A percentile compares a stretch with the other conserved stretches of the same genome.
Evolutionary conservation across 2,888 invertebrate species (phyloP).

Genomic region (Scelioninae gen. 2): DNA sequence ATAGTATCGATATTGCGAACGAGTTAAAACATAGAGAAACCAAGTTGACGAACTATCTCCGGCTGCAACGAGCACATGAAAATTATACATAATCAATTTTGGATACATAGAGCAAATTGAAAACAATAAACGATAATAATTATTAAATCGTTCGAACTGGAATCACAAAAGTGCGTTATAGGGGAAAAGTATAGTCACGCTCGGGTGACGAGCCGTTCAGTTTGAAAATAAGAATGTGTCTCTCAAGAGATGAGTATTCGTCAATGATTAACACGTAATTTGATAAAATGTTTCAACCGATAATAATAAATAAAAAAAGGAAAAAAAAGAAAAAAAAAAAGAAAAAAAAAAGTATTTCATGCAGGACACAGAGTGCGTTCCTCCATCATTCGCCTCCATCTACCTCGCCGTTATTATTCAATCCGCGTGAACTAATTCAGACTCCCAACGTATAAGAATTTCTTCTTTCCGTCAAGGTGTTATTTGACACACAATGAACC

Average conservation of each 20-base stretch:
- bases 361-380: constrained; percentile 71
- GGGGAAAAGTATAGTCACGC: constrained; percentile 44
- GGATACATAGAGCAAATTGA: constrained; percentile 44
- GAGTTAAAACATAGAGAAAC: constrained; percentile 51
- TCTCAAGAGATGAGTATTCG: constrained; percentile 59
- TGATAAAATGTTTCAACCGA: constrained; percentile 71
- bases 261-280: constrained; percentile 62
- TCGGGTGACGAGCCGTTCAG: constrained; percentile 48
- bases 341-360: constrained; percentile 69
- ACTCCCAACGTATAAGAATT: constrained; percentile 69
- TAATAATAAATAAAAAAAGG: no score
- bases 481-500: constrained; percentile 73
- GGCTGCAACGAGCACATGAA: constrained; percentile 57
- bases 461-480: constrained; percentile 73
- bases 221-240: constrained; percentile 51
- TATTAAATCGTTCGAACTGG: constrained; percentile 53
- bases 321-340: constrained; percentile 65
- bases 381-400: constrained; percentile 64
- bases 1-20: constrained; percentile 57
- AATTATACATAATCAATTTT: constrained; percentile 58
- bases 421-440: constrained; percentile 61
- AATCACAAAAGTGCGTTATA: constrained; percentile 57
- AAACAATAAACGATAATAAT: constrained; percentile 47
- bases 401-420: constrained; percentile 62
- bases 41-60: constrained; percentile 56